Evolutionary conservation across 2,888 invertebrate species (phyloP), one percentile per base, ranked within the genome.

Genomic region (Amiota communis): DNA sequence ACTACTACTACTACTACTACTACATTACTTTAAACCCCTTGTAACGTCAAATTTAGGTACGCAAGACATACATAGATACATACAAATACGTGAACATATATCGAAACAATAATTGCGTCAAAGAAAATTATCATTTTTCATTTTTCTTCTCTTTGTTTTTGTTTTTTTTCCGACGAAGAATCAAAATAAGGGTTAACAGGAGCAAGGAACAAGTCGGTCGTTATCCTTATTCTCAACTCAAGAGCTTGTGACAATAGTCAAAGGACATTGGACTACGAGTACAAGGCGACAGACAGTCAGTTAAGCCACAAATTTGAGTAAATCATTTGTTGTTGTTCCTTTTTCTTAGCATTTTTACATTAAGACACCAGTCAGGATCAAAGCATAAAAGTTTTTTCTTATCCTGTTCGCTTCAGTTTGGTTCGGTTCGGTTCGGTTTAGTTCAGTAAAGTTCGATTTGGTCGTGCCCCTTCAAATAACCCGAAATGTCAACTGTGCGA

Each of bases 51-150:
- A 12, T 56, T 56, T 56, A 23, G 70, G 63, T 59, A 65, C 59
- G 75, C 70, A 47, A 68, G 65, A 64, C 70, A 67, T 57, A 48
- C 23, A 23, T 23, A 23, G 2, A 23, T 23, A 3, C 23, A 23
- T 63, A 72, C 53, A 47, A 64, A 46, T 36, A 36, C 36, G 36
- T 36, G 36, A 2, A 23, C 3, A 3, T 36, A 36, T 36, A 36
- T 36, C 36, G 46, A 15, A 70, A 67, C 73, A 68, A 71, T 79
- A 81, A 76, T 78, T 80, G 79, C 81, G 75, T 78, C 77, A 78
- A 80, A 77, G 76, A 75, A 83, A 80, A 81, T 86, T 82, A 85
- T 85, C 80, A 85, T 85, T 85, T 84, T 86, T 85, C 86, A 85
- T 85, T 84, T 78, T 77, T 74, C 48, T 68, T n/a, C n/a, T 64